Evolutionary conservation across 1,140 invertebrate species (phyloP), one percentile per base, ranked within the genome.

Genomic region (Pentalonia nigronervosa): DNA sequence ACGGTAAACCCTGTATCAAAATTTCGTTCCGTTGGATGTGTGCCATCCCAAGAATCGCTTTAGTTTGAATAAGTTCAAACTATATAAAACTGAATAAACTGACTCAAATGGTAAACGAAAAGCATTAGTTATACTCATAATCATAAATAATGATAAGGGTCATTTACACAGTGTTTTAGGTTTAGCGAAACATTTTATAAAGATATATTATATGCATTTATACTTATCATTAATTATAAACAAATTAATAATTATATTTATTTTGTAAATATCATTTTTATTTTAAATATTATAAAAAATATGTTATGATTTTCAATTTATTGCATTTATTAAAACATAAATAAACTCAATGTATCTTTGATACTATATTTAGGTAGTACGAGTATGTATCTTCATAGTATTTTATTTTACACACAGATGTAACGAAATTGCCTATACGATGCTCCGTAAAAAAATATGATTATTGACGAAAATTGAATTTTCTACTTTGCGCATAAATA

Each of bases 31-130:
- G 25, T 67, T 67, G 53, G 56, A 67, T 67, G 21, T 60, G 53
- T 60, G 34, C 50, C 50, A 90, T 90, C 21, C 9, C 88, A 60
- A 90, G 34, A 60, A 60, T 30, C 53, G 53, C 30, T 90, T 90
- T 30, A 90, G 88, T 90, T 90, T 41, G 53, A 90, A 90, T 60
- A 60, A 90, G 30, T 89, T 53, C 23, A 23, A 53, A 89, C 48
- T 53, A 11, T 34, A 34, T 9, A 41, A n/a, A 76, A 76, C 60
- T 17, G 14, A 76, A 76, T 76, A 76, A 76, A 76, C 60, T 20
- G 23, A 56, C n/a, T 90, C 34, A 41, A 90, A 56, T 53, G 41
- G 8, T 84, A 41, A 14, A 84, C 41, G 25, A 84, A 84, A 45
- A 45, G 30, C 45, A 84, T 84, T 25, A 84, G 23, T 45, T 30